Evolutionary conservation across 2,113 vertebrate species (phyloP), one percentile per base, ranked within the genome.

Genomic region (Macquaria australasica): DNA sequence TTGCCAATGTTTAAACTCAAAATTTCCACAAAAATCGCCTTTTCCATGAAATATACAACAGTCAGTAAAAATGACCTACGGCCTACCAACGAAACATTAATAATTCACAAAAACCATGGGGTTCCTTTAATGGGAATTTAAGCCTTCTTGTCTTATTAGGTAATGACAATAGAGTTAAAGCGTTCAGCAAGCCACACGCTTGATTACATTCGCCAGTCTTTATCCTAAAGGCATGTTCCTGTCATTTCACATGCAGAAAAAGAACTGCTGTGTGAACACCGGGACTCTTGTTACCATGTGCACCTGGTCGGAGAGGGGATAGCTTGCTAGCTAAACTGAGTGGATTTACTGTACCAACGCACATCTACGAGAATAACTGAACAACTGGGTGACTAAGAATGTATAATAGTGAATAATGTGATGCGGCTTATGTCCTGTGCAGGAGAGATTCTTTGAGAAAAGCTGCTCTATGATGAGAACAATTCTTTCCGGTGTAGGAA

Each of bases 221-320:
- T 1, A 14, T 55, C 3, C 23, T 8, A 39, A 21, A 39, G 7
- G 7, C 1, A 55, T 8, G 16, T 5, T 15, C 1, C 3, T 16
- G 64, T 31, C 7, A 21, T n/a, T 7, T 55, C 7, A 55, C 62
- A 51, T 10, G 60, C 50, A 56, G 37, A 28, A 12, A 21, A 18
- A 77, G 4, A 25, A 8, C 28, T 16, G 18, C 23, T 59, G 41
- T 34, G 10, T 51, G 62, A 45, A 51, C 79, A 60, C 31, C 41
- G 43, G 51, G 34, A 15, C 6, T 16, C 34, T 21, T 43, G 48
- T 48, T 31, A 63, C 81, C 81, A 84, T 84, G 81, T 80, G 85
- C 76, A 87, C 28, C 75, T 39, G 55, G 69, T n/a, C 28, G 11
- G 8, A 41, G 10, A 66, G 71, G n/a, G 25, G 18, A 48, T 34